Conservation (phyloP, 2,797 vertebrate genomes). For the Acrossocheilus wenchowensis region DNA sequence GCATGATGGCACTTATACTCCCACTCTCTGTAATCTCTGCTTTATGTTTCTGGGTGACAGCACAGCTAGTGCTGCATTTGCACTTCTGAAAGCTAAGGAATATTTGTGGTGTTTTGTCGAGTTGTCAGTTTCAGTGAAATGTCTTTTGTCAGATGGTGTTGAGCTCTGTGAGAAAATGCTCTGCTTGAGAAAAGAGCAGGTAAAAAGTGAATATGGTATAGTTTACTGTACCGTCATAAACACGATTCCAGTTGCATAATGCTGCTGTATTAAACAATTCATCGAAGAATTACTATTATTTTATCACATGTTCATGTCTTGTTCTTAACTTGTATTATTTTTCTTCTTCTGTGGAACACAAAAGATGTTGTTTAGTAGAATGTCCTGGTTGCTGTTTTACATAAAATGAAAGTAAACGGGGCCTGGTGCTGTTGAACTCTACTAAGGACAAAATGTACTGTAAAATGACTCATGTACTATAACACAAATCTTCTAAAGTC, state of each 20-base stretch:
- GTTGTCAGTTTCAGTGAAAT: conserved; percentile 19
- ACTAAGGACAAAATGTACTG: neutral
- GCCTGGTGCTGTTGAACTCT: neutral
- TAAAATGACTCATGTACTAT: neutral
- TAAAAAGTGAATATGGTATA: neutral
- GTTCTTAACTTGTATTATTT: neutral
- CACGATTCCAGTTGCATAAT: neutral
- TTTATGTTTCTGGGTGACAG: conserved; percentile 7
- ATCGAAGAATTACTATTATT: neutral
- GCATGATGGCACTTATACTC: neutral
- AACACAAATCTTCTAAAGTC: neutral
- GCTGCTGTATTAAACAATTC: neutral
- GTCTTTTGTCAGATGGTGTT: conserved; percentile 27
- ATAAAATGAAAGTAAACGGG: neutral
- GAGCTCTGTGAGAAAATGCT: neutral
- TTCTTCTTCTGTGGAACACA: neutral
- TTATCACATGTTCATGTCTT: neutral
- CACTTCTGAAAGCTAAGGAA: conserved; percentile 6
- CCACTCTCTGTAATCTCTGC: conserved; percentile 10
- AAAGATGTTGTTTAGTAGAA: neutral
- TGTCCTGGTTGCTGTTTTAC: neutral
- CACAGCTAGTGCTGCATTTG: conserved; percentile 19
- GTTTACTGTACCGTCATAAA: neutral
- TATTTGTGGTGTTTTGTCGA: conserved; percentile 17
- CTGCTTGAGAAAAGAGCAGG: neutral